Base-by-base conservation (phyloP, 2,888 invertebrate genomes). In the Graphium colonna region DNA sequence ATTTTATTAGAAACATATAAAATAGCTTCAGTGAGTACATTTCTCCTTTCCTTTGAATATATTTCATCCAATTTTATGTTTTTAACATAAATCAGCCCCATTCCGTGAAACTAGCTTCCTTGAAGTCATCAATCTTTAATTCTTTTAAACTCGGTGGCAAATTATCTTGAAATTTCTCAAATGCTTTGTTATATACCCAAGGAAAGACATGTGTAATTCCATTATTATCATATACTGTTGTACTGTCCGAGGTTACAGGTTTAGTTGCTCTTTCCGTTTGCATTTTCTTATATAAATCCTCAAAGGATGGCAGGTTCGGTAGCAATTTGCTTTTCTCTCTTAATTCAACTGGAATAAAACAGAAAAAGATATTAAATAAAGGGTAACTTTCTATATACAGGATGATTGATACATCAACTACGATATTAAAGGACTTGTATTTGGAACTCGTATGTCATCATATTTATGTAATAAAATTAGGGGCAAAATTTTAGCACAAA, bases 101-200 rank as follows among this genome's bases (percentile, higher is more conserved):
- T 57, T 88, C 85, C 52, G 73, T 79, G 67, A 92, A 84, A 60
- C 85, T 72, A 3, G 79, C 82, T 63, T 89, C 69, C 5, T 60
- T 59, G 63, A 93, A 91, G 63, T 91, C 88, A 49, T 91, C 88
- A 0, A 90, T 73, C 43, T 81, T 90, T 18, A 93, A 75, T 59
- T 90, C 91, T 62, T 82, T 89, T 9, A 93, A 62, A 43, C 94
- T 94, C 0, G 92, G 92, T 12, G 94, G 93, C 55, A 94, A 71
- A 49, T 63, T 65, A 59, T 91, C 88, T 2, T 71, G 67, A 58
- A 84, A 83, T 49, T 71, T 75, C 42, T 91, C 90, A 43, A 92
- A 75, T 38, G 69, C 60, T 3, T 76, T 65, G 33, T 92, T 91
- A 61, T 91, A 91, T 5, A 70, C 82, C 93, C 93, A 93, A 1